Evolutionary conservation across 2,888 invertebrate species (phyloP).

Genomic region (Acronicta aceris): DNA sequence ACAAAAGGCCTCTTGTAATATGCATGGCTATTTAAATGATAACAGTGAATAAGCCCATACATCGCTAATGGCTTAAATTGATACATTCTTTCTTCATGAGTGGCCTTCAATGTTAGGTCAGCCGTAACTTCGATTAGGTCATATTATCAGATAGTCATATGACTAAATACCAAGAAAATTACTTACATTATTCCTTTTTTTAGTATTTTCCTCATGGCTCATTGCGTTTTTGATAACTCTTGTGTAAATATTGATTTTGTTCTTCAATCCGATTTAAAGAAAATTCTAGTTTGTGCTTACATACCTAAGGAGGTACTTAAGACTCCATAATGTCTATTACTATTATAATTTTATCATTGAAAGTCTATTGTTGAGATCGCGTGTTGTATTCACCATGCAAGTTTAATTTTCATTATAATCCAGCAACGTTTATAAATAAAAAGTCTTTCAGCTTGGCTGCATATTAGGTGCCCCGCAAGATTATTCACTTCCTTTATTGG

Average conservation of each 20-base stretch:
- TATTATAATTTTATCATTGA: neutral
- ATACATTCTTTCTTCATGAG: slow-evolving; percentile 55
- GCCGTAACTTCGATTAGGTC: slow-evolving; percentile 28
- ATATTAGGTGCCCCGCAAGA: slow-evolving; percentile 38
- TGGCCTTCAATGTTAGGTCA: slow-evolving; percentile 15
- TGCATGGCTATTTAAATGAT: slow-evolving; percentile 40
- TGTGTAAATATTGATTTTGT: no score
- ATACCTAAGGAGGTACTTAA: no score
- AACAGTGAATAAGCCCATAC: slow-evolving; percentile 35
- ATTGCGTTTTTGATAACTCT: neutral
- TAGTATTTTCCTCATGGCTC: neutral
- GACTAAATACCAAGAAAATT: slow-evolving; percentile 2
- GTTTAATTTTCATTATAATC: slow-evolving; percentile 13
- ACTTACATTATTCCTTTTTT: neutral
- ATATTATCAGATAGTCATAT: slow-evolving; percentile 5
- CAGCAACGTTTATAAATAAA: slow-evolving; percentile 25
- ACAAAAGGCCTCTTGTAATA: slow-evolving; percentile 28
- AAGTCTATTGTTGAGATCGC: slow-evolving; percentile 2
- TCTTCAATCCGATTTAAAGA: no score
- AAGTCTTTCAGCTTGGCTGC: slow-evolving; percentile 50
- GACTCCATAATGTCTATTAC: neutral
- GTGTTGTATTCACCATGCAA: slow-evolving; percentile 9
- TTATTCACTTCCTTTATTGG: slow-evolving; percentile 53
- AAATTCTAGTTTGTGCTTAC: neutral
- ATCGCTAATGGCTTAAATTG: slow-evolving; percentile 49